These are phyloP conservation scores for Dascillus cervinus DNA, from an alignment of 2,888 invertebrate species.

Conservation along the genomic window DNA sequence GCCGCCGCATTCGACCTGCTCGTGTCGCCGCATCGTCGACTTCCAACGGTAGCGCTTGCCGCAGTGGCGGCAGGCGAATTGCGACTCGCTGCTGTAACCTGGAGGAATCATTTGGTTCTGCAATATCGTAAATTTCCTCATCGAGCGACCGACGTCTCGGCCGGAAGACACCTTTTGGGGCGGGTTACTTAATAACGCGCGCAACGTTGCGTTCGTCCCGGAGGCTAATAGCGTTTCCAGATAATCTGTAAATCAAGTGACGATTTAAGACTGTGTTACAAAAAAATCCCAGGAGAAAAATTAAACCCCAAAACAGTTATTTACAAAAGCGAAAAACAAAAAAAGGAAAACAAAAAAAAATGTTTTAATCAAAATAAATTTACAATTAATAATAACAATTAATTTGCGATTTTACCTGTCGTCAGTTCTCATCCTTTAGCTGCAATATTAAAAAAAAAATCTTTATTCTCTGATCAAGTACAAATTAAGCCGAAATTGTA, in stretches of 20 bases:
- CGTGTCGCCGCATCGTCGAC: conserved; percentile 76
- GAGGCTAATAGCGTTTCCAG: conserved; percentile 15
- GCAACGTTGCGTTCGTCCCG: conserved; percentile 21
- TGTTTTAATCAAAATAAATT: too few relatives aligned
- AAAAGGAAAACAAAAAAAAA: too few relatives aligned
- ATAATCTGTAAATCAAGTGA: conserved; percentile 18
- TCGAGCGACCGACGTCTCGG: conserved; percentile 17
- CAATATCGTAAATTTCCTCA: conserved; percentile 20
- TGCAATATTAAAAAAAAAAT: too few relatives aligned
- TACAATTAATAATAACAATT: too few relatives aligned
- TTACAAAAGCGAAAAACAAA: conserved; percentile 1
- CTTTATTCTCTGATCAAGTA: too few relatives aligned
- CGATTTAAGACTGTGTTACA: too few relatives aligned
- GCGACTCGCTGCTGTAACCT: conserved; percentile 42
- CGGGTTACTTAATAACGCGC: conserved; percentile 22
- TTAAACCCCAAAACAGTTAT: too few relatives aligned
- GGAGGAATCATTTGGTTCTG: conserved; percentile 18
- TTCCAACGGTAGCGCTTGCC: conserved; percentile 82
- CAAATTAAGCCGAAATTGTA: too few relatives aligned
- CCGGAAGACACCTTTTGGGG: conserved; percentile 8
- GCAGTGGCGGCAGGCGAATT: conserved; percentile 70
- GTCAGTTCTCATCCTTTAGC: too few relatives aligned
- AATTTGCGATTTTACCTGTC: too few relatives aligned
- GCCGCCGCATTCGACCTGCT: conserved; percentile 74
- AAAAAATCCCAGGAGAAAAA: too few relatives aligned